Evolutionary conservation across 2,113 vertebrate species (phyloP).

Genomic region (Syngnathus scovelli): DNA sequence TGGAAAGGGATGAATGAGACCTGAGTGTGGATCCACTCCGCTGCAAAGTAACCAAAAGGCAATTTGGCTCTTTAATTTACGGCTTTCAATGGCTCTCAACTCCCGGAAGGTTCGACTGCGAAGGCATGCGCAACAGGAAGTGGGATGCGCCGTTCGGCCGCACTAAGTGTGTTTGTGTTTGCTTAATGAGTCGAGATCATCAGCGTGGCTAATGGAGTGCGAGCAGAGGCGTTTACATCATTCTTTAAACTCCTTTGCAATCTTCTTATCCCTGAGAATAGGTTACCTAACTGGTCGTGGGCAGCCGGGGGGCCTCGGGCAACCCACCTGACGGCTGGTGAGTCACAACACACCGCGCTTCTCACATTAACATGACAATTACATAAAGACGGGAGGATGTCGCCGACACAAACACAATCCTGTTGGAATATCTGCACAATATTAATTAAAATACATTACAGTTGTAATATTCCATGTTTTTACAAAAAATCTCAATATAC

Average conservation of each 20-base stretch:
- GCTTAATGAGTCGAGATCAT: constrained; percentile 25
- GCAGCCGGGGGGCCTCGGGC: neutral
- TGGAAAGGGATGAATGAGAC: constrained; percentile 29
- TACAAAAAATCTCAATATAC: no score
- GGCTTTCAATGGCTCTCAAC: constrained; percentile 17
- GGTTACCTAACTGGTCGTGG: neutral
- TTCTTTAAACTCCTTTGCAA: neutral
- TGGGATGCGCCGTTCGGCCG: constrained; percentile 8
- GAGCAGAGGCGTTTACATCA: constrained; percentile 5
- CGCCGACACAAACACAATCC: neutral
- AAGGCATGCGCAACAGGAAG: constrained; percentile 12
- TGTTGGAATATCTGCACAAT: neutral
- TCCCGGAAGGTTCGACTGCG: constrained; percentile 29
- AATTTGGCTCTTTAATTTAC: constrained; percentile 44
- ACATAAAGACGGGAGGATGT: constrained; percentile 24
- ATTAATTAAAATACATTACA: no score
- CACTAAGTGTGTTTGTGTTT: constrained; percentile 14
- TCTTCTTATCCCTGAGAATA: neutral
- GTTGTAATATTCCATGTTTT: no score
- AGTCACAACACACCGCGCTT: constrained; percentile 52
- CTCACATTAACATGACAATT: constrained; percentile 37
- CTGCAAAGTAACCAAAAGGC: constrained; percentile 32
- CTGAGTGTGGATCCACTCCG: neutral
- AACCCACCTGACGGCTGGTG: constrained; percentile 54
- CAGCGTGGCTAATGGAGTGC: constrained; percentile 19